Evolutionary conservation across 2,797 vertebrate genomes (phyloP), one percentile per base, ranked within the genome.

Genomic region (Amazona ochrocephala): DNA sequence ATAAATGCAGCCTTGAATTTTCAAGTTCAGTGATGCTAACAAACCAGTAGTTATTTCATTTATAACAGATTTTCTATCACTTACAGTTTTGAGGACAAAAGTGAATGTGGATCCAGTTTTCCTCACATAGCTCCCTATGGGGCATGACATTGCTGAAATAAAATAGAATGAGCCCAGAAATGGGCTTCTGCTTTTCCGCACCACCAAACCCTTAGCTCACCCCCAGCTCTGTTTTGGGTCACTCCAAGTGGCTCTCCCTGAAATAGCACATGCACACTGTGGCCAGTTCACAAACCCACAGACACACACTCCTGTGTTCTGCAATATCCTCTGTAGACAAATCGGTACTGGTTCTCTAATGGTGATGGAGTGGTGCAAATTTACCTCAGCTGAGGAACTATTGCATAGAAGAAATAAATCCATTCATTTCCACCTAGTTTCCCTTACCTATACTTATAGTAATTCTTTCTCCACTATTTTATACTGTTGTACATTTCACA

Each of bases 71-170:
- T 73, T 66, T 42, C 19, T 22, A 37, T 71, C 44, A 34, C 44
- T 79, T 79, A 54, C 45, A 70, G 1, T 70, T 88, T 64, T 44
- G 42, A 60, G 70, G 60, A 72, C 13, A 64, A 83, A 87, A 66
- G 58, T 32, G 41, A 88, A 50, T 11, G 2, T 23, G 7, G 45
- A 85, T 67, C 18, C 13, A 21, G 15, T 30, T 80, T 56, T 64
- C 26, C 37, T 51, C 0, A 0, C 2, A 3, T n/a, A n/a, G 20
- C 2, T 29, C 23, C 1, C 6, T 50, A 4, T 8, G 19, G 50
- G 65, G 23, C 9, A 42, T 2, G 7, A 21, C 23, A 56, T 15
- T 68, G 14, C 37, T 85, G 65, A 92, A 87, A 83, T 39, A 41
- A n/a, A 64, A 58, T 41, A 74, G 14, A 84, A 77, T 34, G 4